Evolutionary conservation across 2,113 vertebrate genomes (phyloP).

Genomic region (Semnornis frantzii): DNA sequence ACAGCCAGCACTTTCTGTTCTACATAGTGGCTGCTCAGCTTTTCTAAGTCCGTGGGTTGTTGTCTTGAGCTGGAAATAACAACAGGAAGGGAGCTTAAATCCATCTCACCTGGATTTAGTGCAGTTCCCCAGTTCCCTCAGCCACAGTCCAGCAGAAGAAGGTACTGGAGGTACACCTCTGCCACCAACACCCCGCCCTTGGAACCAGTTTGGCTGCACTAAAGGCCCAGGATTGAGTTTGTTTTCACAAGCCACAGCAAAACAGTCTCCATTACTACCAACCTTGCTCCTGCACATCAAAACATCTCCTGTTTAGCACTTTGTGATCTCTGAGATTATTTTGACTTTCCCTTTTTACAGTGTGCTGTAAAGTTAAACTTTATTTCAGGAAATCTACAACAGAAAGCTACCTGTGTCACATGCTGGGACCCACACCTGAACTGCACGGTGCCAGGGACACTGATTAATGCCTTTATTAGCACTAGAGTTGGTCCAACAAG

Average conservation of each 20-base stretch:
- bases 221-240: background rate
- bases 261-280: background rate
- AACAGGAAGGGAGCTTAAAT: background rate
- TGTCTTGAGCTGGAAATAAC: background rate
- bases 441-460: background rate
- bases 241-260: background rate
- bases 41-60: background rate
- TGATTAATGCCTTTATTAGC: background rate
- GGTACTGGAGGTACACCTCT: background rate
- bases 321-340: slow-evolving; percentile 1
- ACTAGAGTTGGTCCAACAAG: background rate
- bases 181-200: background rate
- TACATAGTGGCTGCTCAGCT: background rate
- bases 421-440: background rate
- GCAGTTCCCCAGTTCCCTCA: background rate
- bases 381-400: background rate
- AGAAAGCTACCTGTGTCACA: background rate
- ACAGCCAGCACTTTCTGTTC: background rate
- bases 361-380: slow-evolving; percentile 20
- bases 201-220: fast-evolving
- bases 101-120: background rate
- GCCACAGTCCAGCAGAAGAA: background rate
- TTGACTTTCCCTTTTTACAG: slow-evolving; percentile 44
- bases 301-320: background rate
- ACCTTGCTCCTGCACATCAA: slow-evolving; percentile 8